Percentiles rank a stretch among this genome's conserved stretches.
phyloP scores from a whole-genome alignment of 2,797 vertebrate species.

The Sebastes hopkinsi region DNA sequence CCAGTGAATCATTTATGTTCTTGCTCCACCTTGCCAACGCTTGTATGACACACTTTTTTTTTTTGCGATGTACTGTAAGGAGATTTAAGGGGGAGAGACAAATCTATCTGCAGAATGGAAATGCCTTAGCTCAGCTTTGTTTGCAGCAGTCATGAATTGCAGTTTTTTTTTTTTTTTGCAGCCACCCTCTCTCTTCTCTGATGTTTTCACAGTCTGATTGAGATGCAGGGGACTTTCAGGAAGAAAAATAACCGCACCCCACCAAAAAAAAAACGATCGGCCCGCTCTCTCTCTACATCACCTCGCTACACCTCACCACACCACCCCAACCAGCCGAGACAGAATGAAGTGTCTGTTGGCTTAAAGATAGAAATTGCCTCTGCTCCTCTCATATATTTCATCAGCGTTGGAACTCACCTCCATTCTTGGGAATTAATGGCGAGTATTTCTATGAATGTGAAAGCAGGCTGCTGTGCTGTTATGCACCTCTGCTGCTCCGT shows the following conservation, averaged over 20 bases:
- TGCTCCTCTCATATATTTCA: slow-evolving; percentile 80
- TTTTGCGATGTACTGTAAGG: slow-evolving; percentile 23
- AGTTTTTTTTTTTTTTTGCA: background rate
- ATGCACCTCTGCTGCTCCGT: slow-evolving; percentile 38
- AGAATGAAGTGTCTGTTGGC: slow-evolving; percentile 76
- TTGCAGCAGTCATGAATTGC: slow-evolving; percentile 23
- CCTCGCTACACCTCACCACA: slow-evolving; percentile 32
- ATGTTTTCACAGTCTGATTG: slow-evolving; percentile 55
- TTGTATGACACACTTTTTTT: slow-evolving; percentile 54
- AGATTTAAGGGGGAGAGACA: slow-evolving; percentile 44
- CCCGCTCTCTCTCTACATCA: slow-evolving; percentile 14
- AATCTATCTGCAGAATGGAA: slow-evolving; percentile 22
- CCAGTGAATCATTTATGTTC: slow-evolving; percentile 68
- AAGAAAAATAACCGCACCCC: background rate
- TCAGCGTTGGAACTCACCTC: slow-evolving; percentile 76
- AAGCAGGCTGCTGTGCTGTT: slow-evolving; percentile 73
- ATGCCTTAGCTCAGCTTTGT: slow-evolving; percentile 27
- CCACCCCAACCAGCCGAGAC: slow-evolving; percentile 32
- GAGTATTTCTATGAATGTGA: slow-evolving; percentile 85
- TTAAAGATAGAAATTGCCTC: slow-evolving; percentile 81
- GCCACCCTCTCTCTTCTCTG: background rate
- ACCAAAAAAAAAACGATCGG: background rate
- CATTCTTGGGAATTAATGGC: slow-evolving; percentile 80
- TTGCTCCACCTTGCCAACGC: slow-evolving; percentile 45
- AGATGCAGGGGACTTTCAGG: slow-evolving; percentile 42